Evolutionary conservation across 2,113 vertebrate genomes (phyloP).

Genomic region (Anguilla japonica): DNA sequence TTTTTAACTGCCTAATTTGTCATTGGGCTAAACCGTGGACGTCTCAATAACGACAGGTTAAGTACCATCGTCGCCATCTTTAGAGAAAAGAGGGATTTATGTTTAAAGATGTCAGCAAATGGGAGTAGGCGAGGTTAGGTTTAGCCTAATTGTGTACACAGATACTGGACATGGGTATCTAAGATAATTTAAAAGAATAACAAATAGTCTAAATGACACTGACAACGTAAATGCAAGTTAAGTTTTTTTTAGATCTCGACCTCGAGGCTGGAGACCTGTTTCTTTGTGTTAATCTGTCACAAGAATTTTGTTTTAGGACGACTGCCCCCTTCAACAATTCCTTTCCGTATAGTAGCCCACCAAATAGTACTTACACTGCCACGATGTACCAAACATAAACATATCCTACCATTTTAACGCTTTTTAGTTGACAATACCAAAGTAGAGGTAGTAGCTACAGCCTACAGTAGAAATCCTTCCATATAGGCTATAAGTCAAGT

Average conservation of each 20-base stretch:
- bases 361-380: not conserved
- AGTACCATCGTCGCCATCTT: slow-evolving; percentile 21
- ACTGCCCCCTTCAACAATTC: too few species aligned
- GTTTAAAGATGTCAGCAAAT: not conserved
- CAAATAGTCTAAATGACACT: too few species aligned
- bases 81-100: not conserved
- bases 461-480: not conserved
- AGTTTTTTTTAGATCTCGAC: not conserved
- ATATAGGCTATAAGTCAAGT: not conserved
- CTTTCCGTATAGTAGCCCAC: not conserved
- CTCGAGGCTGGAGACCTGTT: not conserved
- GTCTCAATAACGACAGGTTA: slow-evolving; percentile 7
- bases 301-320: not conserved
- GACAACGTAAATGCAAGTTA: not conserved
- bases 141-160: not conserved
- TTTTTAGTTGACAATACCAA: not conserved
- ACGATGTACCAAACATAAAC: not conserved
- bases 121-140: not conserved
- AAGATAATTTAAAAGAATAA: too few species aligned
- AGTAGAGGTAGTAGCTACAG: not conserved
- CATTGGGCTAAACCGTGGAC: not conserved
- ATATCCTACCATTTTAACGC: not conserved
- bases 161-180: not conserved
- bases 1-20: not conserved
- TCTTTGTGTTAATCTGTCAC: not conserved